Evolutionary conservation across 2,888 invertebrate genomes (phyloP).

Genomic region (Chalcosyrphus nemorum): DNA sequence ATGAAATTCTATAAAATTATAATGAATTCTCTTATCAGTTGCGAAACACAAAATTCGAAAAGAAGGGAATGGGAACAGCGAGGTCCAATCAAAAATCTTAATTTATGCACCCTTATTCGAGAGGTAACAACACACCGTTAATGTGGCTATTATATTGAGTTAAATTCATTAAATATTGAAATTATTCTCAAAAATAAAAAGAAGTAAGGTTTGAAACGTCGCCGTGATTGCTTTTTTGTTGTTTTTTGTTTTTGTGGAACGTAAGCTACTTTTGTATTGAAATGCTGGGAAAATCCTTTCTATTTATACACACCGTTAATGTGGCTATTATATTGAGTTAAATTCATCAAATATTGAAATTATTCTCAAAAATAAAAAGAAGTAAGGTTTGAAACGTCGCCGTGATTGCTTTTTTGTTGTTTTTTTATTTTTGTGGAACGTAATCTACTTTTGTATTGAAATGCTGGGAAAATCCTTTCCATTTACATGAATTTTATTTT

Average conservation of each 20-base stretch:
- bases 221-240: no score
- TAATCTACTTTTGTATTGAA: background rate
- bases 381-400: background rate
- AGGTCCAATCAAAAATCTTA: slow-evolving; percentile 67
- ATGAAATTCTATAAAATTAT: slow-evolving; percentile 71
- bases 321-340: slow-evolving; percentile 55
- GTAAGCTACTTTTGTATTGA: background rate
- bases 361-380: slow-evolving; percentile 14
- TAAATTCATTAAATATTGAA: slow-evolving; percentile 64
- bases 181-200: slow-evolving; percentile 24
- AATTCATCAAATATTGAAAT: slow-evolving; percentile 64
- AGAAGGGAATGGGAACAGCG: slow-evolving; percentile 28
- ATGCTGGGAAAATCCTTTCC: background rate
- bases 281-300: background rate
- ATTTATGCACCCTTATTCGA: slow-evolving; percentile 69
- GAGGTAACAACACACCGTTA: slow-evolving; percentile 35
- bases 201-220: background rate
- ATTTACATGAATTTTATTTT: no score
- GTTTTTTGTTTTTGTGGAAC: background rate
- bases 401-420: no score
- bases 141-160: slow-evolving; percentile 58
- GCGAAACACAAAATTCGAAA: slow-evolving; percentile 64
- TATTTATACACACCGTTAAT: slow-evolving; percentile 43
- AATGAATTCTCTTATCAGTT: slow-evolving; percentile 72
- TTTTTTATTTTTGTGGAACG: background rate